Evolutionary conservation across 2,888 invertebrate species (phyloP).

Genomic region (Brenthis daphne): DNA sequence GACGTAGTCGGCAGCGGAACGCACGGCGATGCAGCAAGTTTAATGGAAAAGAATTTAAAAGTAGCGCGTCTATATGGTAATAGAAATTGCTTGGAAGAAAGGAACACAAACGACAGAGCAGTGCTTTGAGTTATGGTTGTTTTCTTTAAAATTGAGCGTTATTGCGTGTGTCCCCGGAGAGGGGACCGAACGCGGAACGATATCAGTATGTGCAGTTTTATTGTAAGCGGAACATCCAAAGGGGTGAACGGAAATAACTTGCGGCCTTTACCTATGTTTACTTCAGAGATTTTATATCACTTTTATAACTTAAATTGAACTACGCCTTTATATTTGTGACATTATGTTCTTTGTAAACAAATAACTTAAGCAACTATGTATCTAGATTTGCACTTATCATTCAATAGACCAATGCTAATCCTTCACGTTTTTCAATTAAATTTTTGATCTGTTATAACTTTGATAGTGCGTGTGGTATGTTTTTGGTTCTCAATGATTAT

Average conservation of each 20-base stretch:
- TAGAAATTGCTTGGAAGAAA: conserved; percentile 82
- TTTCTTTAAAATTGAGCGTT: conserved; percentile 79
- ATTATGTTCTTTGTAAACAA: neutral
- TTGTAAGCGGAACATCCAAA: conserved; percentile 63
- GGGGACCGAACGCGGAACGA: conserved; percentile 28
- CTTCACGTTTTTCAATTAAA: too few relatives aligned
- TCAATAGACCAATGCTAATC: neutral
- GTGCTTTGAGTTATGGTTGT: conserved; percentile 78
- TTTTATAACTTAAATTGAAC: conserved; percentile 24
- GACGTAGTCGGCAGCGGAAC: conserved; percentile 66
- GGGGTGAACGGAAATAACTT: conserved; percentile 64
- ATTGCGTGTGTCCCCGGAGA: conserved; percentile 66
- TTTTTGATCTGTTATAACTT: too few relatives aligned
- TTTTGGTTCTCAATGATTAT: conserved; percentile 60
- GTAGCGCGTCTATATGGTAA: conserved; percentile 82
- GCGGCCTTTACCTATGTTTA: conserved; percentile 48
- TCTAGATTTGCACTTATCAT: neutral
- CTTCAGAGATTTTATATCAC: conserved; percentile 25
- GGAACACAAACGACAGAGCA: conserved; percentile 77
- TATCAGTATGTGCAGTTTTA: conserved; percentile 57
- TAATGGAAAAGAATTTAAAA: conserved; percentile 83
- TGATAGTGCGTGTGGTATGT: too few relatives aligned
- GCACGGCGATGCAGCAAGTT: conserved; percentile 79
- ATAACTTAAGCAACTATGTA: neutral
- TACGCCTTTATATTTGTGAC: conserved; percentile 19